phyloP scores from a whole-genome alignment of 2,113 vertebrate genomes.

The Prunella fulvescens region DNA sequence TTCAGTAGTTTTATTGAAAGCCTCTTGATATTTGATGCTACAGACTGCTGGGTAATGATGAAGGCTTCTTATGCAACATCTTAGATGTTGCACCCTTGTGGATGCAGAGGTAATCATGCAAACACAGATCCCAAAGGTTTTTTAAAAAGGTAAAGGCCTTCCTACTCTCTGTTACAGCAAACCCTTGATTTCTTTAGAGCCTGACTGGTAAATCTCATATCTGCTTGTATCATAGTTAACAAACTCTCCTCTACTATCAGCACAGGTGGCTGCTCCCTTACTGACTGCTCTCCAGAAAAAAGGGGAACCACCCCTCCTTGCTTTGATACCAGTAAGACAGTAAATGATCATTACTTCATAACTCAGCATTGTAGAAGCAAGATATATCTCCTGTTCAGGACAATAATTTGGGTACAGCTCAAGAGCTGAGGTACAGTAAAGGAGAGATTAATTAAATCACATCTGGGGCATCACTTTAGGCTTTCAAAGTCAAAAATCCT shows the following conservation, averaged over 20 bases:
- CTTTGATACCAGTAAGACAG: background rate
- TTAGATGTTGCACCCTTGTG: background rate
- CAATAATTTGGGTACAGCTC: background rate
- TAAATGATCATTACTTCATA: background rate
- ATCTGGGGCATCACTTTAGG: background rate
- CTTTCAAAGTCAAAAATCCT: background rate
- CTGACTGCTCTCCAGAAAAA: background rate
- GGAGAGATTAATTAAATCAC: background rate
- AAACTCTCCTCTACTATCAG: background rate
- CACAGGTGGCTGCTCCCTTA: background rate
- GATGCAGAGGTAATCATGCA: rapidly evolving
- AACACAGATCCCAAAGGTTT: background rate
- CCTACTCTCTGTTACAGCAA: background rate
- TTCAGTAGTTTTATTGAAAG: background rate
- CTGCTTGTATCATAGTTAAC: background rate
- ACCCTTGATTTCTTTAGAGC: background rate
- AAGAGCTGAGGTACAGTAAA: background rate
- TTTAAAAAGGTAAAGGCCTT: background rate
- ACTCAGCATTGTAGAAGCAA: background rate
- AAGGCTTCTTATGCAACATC: background rate
- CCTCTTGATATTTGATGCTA: background rate
- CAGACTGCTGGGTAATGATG: background rate
- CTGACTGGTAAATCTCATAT: background rate
- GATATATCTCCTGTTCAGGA: background rate
- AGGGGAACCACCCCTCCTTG: background rate